A percentile compares a stretch with the other conserved stretches of the same genome.
phyloP scores from a whole-genome alignment of 2,888 invertebrate genomes.

The Melanargia galathea region DNA sequence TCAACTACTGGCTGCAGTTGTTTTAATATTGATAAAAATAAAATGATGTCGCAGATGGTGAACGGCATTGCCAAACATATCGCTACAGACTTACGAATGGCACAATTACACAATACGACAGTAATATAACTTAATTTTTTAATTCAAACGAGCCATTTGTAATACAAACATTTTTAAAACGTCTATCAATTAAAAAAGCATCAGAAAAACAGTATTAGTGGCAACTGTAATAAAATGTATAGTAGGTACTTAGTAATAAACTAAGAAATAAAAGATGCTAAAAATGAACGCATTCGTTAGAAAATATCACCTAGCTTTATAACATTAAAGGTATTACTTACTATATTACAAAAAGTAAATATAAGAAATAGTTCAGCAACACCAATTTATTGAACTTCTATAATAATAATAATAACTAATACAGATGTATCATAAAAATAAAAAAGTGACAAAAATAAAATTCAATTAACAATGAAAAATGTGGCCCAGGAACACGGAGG shows the following conservation, averaged over 20 bases:
- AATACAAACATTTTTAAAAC: conserved; percentile 18
- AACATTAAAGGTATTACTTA: conserved; percentile 71
- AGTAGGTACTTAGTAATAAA: conserved; percentile 20
- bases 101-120: conserved; percentile 35
- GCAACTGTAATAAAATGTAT: conserved; percentile 10
- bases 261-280: conserved; percentile 44
- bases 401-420: conserved; percentile 46
- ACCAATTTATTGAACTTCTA: conserved; percentile 52
- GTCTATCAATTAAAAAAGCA: conserved; percentile 14
- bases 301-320: conserved; percentile 55
- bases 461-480: conserved; percentile 54
- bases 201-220: conserved; percentile 8
- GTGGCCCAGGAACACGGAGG: conserved; percentile 68
- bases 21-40: conserved; percentile 35
- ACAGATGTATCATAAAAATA: conserved; percentile 51
- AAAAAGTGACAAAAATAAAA: conserved; percentile 54
- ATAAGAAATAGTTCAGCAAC: conserved; percentile 69
- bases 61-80: conserved; percentile 45
- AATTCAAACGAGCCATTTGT: conserved; percentile 12
- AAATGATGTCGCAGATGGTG: conserved; percentile 32
- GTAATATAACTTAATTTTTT: conserved; percentile 10
- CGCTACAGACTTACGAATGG: conserved; percentile 19
- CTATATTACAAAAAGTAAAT: conserved; percentile 67
- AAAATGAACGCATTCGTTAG: conserved; percentile 18
- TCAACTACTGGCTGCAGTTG: conserved; percentile 45